phyloP scores from a whole-genome alignment of 2,113 vertebrate species.

The Oenanthe melanoleuca region DNA sequence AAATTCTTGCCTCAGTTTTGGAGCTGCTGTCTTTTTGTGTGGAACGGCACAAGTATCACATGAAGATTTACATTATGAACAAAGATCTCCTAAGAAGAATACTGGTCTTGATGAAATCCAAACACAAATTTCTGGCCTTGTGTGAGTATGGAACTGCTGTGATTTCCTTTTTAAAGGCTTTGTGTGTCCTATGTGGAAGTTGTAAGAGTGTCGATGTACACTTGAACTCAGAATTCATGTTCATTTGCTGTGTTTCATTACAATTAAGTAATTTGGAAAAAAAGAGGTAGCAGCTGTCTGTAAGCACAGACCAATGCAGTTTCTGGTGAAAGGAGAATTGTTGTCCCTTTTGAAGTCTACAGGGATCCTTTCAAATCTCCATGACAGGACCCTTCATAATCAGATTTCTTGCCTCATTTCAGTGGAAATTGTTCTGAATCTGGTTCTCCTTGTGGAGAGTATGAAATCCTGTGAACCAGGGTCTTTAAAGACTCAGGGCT shows the following conservation, averaged over 20 bases:
- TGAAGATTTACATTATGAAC: slow-evolving; percentile 95
- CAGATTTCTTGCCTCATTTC: not conserved
- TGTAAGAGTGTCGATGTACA: not conserved
- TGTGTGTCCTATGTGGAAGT: not conserved
- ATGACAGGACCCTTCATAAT: not conserved
- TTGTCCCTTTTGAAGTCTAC: not conserved
- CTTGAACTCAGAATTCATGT: not conserved
- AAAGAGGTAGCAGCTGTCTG: not conserved
- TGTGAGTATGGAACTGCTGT: slow-evolving; percentile 82
- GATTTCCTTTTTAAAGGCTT: not conserved
- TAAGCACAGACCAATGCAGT: not conserved
- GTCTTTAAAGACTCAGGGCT: not conserved
- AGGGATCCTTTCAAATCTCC: not conserved
- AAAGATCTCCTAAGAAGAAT: slow-evolving; percentile 92
- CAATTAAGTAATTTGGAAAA: not conserved
- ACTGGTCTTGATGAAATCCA: slow-evolving; percentile 94
- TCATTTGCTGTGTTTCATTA: not conserved
- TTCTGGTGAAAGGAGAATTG: not conserved
- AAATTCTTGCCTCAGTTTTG: slow-evolving; percentile 92
- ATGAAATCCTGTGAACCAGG: not conserved
- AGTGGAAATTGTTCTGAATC: not conserved
- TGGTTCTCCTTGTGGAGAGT: not conserved
- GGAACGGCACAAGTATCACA: slow-evolving; percentile 93
- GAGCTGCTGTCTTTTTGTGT: slow-evolving; percentile 94
- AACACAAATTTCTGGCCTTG: slow-evolving; percentile 94